Percentiles rank a stretch among this genome's conserved stretches.
Conservation (phyloP, 2,888 invertebrate species). For the Ochropleura leucogaster region DNA sequence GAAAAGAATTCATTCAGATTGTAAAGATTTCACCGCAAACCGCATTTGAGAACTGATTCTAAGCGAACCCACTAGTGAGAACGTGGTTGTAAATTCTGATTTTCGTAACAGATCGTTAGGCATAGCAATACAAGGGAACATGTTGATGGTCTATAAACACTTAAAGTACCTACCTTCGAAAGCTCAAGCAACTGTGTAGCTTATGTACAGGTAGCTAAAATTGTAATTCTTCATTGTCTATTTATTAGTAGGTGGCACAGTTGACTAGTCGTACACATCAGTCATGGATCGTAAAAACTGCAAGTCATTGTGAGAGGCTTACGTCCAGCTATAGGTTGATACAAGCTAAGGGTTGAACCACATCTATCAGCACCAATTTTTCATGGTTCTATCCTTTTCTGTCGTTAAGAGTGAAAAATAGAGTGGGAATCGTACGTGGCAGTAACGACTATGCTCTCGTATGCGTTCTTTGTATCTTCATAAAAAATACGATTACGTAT, state of each 20-base stretch:
- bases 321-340: not conserved
- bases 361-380: not conserved
- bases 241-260: not conserved
- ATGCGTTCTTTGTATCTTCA: not conserved
- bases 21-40: not conserved
- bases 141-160: conserved; percentile 14
- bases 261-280: not conserved
- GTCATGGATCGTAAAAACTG: not conserved
- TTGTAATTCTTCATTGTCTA: conserved; percentile 9
- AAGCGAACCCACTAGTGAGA: not conserved
- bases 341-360: not conserved
- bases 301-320: not conserved
- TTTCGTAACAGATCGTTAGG: not conserved
- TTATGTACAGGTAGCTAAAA: not conserved
- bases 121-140: not conserved
- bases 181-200: conserved; percentile 15
- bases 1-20: not conserved
- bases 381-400: not conserved
- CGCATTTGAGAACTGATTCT: not conserved
- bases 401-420: not conserved
- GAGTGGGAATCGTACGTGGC: not conserved
- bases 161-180: not conserved
- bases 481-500: not conserved
- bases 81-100: not conserved
- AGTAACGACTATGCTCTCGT: not conserved